Conservation (phyloP, 2,888 invertebrate genomes). For the Cecidostiba fungosa region DNA sequence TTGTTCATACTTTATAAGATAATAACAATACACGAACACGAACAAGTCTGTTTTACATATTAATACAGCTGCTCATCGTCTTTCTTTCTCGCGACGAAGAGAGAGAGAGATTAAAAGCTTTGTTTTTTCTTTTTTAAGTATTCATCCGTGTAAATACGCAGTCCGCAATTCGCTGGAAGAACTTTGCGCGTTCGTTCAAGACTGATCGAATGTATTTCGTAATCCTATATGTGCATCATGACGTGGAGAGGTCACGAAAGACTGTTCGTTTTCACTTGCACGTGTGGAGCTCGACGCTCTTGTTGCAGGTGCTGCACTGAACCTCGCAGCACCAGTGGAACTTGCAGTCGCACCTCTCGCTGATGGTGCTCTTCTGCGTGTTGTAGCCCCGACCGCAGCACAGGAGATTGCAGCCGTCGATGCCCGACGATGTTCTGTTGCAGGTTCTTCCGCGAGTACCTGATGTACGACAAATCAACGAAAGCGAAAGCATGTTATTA, state of each 20-base stretch:
- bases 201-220: slow-evolving; percentile 58
- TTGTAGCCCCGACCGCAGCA: slow-evolving; percentile 97
- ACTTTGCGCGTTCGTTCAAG: slow-evolving; percentile 31
- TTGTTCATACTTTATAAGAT: slow-evolving; percentile 40
- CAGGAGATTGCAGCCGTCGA: slow-evolving; percentile 92
- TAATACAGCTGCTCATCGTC: slow-evolving; percentile 5
- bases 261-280: slow-evolving; percentile 86
- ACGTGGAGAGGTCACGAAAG: not conserved
- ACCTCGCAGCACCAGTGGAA: slow-evolving; percentile 99
- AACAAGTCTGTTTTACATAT: slow-evolving; percentile 29
- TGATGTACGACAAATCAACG: slow-evolving; percentile 65
- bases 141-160: slow-evolving; percentile 43
- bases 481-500: slow-evolving; percentile 24
- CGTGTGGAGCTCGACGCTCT: slow-evolving; percentile 89
- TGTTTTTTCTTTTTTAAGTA: slow-evolving; percentile 39
- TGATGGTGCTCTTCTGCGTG: slow-evolving; percentile 88
- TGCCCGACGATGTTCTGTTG: slow-evolving; percentile 86
- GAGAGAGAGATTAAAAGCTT: slow-evolving; percentile 7
- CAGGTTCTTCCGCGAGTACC: slow-evolving; percentile 88
- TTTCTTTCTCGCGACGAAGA: not conserved
- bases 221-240: not conserved
- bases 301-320: slow-evolving; percentile 93
- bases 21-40: slow-evolving; percentile 22
- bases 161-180: slow-evolving; percentile 28
- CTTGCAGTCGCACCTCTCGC: slow-evolving; percentile 94